A percentile compares a stretch with the other conserved stretches of the same genome.
Evolutionary conservation across 2,113 vertebrate species (phyloP).

Genomic region (Eurypyga helias): DNA sequence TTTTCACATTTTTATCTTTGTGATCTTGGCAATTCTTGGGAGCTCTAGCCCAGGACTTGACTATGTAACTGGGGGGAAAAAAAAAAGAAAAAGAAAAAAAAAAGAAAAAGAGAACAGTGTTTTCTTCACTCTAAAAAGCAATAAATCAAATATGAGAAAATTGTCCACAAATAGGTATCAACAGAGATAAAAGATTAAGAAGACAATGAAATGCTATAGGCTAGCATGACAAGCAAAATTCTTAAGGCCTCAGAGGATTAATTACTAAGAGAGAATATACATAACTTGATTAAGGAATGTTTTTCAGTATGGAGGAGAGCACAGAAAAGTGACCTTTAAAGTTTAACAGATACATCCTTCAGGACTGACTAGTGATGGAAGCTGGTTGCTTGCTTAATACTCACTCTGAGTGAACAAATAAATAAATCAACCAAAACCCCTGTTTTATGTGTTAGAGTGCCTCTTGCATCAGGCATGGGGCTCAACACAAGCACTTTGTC

Average conservation of each 20-base stretch:
- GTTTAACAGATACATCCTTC: not conserved
- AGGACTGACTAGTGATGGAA: not conserved
- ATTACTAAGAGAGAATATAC: not conserved
- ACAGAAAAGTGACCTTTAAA: not conserved
- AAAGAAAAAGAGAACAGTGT: fast-evolving
- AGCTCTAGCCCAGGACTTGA: not conserved
- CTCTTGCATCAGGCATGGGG: not conserved
- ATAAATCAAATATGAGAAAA: not conserved
- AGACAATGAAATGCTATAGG: not conserved
- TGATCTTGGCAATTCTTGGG: not conserved
- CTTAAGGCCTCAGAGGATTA: not conserved
- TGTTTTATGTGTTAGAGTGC: not conserved
- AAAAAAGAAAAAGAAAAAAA: not conserved
- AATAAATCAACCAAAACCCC: not conserved
- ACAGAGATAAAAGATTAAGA: not conserved
- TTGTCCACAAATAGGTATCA: not conserved
- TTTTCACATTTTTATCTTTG: not conserved
- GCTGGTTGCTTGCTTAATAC: not conserved
- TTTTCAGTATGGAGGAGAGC: not conserved
- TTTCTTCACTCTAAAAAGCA: not conserved
- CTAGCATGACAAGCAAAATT: not conserved
- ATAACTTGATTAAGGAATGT: not conserved
- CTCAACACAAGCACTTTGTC: not conserved
- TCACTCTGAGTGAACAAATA: not conserved
- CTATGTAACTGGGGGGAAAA: too few species aligned